These are phyloP conservation scores for Grapholita molesta DNA, from an alignment of 1,140 invertebrate species.

Conservation along the genomic window DNA sequence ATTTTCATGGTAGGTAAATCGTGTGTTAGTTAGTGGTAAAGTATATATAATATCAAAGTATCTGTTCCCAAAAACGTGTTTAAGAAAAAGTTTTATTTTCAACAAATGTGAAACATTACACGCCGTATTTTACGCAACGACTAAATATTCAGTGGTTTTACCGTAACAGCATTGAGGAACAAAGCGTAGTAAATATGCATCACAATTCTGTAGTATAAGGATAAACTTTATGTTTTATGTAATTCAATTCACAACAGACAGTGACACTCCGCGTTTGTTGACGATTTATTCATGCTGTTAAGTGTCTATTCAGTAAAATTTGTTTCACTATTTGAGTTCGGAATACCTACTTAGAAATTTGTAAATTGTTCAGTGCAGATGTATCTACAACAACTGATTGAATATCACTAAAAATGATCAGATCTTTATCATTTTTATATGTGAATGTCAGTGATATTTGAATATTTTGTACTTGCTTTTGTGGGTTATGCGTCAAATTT, in stretches of 20 bases:
- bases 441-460: not conserved
- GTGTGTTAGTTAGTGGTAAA: too few species aligned
- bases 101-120: too few species aligned
- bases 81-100: too few species aligned
- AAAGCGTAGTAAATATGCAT: constrained; percentile 18
- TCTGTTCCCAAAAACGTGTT: too few species aligned
- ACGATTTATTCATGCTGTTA: not conserved
- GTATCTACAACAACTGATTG: not conserved
- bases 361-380: not conserved
- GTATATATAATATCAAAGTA: too few species aligned
- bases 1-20: too few species aligned
- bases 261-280: not conserved
- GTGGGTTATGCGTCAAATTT: too few species aligned
- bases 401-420: not conserved
- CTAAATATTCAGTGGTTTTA: not conserved
- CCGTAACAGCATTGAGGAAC: not conserved
- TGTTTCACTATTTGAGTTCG: not conserved
- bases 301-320: not conserved
- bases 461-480: not conserved
- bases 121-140: too few species aligned
- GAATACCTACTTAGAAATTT: too few species aligned
- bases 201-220: constrained; percentile 12
- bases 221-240: not conserved
- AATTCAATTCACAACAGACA: not conserved
- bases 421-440: not conserved